Percentiles rank a stretch among this genome's conserved stretches.
These are phyloP conservation scores for Entomyzon cyanotis DNA, from an alignment of 2,113 vertebrate genomes.

Conservation along the genomic window DNA sequence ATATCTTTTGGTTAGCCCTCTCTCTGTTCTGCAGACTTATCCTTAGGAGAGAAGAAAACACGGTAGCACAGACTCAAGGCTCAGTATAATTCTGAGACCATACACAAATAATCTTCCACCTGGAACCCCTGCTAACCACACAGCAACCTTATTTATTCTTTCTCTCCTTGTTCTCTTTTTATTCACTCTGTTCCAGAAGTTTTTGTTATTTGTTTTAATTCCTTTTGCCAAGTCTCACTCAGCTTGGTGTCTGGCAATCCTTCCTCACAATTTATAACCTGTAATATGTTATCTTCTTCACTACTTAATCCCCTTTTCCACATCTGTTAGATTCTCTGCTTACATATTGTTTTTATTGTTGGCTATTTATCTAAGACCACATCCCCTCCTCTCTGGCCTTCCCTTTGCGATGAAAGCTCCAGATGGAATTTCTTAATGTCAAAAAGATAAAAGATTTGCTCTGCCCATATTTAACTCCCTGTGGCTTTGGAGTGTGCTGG, in stretches of 20 bases:
- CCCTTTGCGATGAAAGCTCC: background rate
- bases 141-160: conserved; percentile 21
- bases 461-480: background rate
- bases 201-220: conserved; percentile 31
- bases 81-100: background rate
- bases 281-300: conserved; percentile 3
- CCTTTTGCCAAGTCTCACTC: conserved; percentile 33
- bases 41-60: background rate
- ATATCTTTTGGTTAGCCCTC: background rate
- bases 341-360: background rate
- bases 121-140: conserved; percentile 12
- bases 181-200: conserved; percentile 19
- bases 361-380: background rate
- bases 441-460: background rate
- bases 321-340: conserved; percentile 13
- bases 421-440: background rate
- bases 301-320: conserved; percentile 19
- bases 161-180: background rate
- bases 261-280: conserved; percentile 30
- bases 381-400: background rate
- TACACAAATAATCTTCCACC: background rate
- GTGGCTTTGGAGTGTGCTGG: background rate
- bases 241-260: conserved; percentile 42
- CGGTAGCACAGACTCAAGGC: background rate
- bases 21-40: background rate